These are phyloP conservation scores for Nomada hirtipes DNA, from an alignment of 2,888 invertebrate genomes.

Conservation along the genomic window DNA sequence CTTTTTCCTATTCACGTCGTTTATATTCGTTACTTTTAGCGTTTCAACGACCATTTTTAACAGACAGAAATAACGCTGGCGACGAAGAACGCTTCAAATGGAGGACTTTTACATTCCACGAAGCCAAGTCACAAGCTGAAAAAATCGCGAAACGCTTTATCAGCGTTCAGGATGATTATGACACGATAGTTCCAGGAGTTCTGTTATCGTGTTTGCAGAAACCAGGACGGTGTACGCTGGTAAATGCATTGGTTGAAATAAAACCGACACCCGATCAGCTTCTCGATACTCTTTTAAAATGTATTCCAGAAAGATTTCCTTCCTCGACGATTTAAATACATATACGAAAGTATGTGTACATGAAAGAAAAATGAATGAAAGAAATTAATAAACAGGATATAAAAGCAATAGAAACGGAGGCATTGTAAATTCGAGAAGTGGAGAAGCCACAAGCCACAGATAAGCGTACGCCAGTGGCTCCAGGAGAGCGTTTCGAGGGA, in stretches of 20 bases:
- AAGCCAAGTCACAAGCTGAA: slow-evolving; percentile 70
- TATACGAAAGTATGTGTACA: too few relatives aligned
- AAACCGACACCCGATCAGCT: too few relatives aligned
- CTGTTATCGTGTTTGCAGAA: slow-evolving; percentile 3
- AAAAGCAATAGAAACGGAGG: not conserved
- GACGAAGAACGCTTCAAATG: slow-evolving; percentile 34
- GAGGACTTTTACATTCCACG: slow-evolving; percentile 72
- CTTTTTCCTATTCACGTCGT: slow-evolving; percentile 24
- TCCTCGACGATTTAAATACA: too few relatives aligned
- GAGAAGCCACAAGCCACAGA: not conserved
- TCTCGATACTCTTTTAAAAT: not conserved
- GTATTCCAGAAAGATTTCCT: not conserved
- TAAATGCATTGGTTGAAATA: not conserved
- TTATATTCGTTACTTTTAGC: slow-evolving; percentile 29
- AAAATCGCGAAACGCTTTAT: slow-evolving; percentile 49
- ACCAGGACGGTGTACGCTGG: too few relatives aligned
- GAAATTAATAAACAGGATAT: not conserved
- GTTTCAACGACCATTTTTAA: slow-evolving; percentile 18
- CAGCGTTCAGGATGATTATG: slow-evolving; percentile 15
- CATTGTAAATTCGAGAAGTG: slow-evolving; percentile 11
- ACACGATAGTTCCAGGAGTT: not conserved
- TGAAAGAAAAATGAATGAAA: not conserved
- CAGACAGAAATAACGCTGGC: slow-evolving; percentile 2
- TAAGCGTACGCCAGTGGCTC: slow-evolving; percentile 47
- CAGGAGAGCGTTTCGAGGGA: slow-evolving; percentile 68